phyloP scores from a whole-genome alignment of 2,797 vertebrate genomes.

The Argentina silus region DNA sequence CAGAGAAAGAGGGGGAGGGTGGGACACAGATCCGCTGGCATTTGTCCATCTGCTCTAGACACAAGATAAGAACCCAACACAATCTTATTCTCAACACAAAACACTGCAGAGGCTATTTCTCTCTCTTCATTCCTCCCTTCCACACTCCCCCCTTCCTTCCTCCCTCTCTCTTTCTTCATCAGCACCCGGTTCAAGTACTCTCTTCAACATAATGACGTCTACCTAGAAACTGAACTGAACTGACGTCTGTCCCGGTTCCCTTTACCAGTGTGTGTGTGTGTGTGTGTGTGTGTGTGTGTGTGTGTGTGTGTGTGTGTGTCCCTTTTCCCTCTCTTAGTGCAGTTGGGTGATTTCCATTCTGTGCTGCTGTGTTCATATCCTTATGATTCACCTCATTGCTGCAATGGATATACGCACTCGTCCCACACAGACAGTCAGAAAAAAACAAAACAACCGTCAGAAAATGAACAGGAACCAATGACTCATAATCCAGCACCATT shows the following conservation, averaged over 20 bases:
- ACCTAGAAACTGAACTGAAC: conserved; percentile 41
- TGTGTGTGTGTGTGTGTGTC: conserved; percentile 6
- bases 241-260: conserved; percentile 17
- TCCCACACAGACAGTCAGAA: conserved; percentile 23
- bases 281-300: conserved; percentile 9
- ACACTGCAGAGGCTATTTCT: conserved; percentile 48
- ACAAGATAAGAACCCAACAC: conserved; percentile 33
- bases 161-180: conserved; percentile 5
- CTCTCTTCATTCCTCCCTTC: conserved; percentile 37
- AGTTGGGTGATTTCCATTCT: not conserved
- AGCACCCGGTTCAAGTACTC: conserved; percentile 24
- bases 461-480: conserved; percentile 46
- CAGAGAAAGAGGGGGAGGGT: not conserved
- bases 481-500: conserved; percentile 51
- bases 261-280: not conserved
- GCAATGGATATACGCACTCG: not conserved
- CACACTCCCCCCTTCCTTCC: conserved; percentile 22
- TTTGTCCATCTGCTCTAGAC: conserved; percentile 44
- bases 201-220: conserved; percentile 38
- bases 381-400: conserved; percentile 32
- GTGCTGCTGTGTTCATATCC: not conserved
- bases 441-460: not conserved
- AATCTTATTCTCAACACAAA: not conserved
- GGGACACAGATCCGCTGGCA: conserved; percentile 32
- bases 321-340: not conserved